phyloP scores from a whole-genome alignment of 2,113 vertebrate species.

The Sterrhoptilus dennistouni region DNA sequence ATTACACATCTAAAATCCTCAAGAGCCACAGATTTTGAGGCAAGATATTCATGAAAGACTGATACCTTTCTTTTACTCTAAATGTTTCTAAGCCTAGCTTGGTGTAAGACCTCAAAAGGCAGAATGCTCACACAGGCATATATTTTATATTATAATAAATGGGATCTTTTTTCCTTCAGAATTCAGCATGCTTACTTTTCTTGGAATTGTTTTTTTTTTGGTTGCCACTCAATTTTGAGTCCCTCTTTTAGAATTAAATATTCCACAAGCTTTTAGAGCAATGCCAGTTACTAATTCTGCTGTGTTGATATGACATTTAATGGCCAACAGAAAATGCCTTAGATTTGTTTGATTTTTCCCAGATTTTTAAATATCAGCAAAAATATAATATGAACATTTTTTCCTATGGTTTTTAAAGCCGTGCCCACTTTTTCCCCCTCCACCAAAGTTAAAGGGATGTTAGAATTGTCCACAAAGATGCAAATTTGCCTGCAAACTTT shows the following conservation, averaged over 20 bases:
- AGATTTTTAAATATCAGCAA: not conserved
- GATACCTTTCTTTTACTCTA: not conserved
- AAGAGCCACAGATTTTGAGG: not conserved
- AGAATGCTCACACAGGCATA: not conserved
- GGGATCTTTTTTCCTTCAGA: not conserved
- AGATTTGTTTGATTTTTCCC: not conserved
- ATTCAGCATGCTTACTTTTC: not conserved
- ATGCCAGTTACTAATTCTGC: not conserved
- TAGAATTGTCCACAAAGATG: not conserved
- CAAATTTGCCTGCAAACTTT: not conserved
- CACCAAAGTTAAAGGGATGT: not conserved
- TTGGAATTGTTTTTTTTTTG: not conserved
- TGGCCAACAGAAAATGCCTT: not conserved
- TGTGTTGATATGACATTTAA: not conserved
- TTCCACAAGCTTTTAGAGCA: not conserved
- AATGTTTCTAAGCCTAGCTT: not conserved
- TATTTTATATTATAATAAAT: not conserved
- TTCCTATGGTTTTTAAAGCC: not conserved
- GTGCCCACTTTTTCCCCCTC: rapidly evolving
- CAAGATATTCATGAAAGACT: not conserved
- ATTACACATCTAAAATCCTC: not conserved
- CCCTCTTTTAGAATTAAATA: not conserved
- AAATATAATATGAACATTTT: not conserved
- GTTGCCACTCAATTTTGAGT: not conserved
- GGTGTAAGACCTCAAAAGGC: not conserved